A percentile compares a stretch with the other conserved stretches of the same genome.
phyloP scores from a whole-genome alignment of 2,113 vertebrate genomes.

The Puntigrus tetrazona region DNA sequence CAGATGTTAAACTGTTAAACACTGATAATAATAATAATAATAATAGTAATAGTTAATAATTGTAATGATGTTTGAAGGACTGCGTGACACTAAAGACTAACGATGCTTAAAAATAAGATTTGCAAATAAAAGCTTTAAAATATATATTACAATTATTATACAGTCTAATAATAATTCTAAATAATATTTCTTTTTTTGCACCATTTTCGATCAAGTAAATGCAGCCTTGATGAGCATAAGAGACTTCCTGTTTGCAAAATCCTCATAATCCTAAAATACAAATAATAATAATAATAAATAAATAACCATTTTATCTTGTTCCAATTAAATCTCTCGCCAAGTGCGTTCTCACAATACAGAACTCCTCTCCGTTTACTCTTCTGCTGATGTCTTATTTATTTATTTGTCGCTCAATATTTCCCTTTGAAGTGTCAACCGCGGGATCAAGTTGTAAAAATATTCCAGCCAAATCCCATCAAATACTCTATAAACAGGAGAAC shows the following conservation, averaged over 20 bases:
- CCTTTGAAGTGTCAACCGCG: slow-evolving; percentile 39
- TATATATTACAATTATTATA: background rate
- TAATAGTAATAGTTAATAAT: no score
- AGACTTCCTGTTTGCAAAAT: background rate
- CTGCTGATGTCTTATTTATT: slow-evolving; percentile 5
- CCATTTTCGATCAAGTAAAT: background rate
- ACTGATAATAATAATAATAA: background rate
- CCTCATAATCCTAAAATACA: background rate
- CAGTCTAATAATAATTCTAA: background rate
- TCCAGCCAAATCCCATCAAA: background rate
- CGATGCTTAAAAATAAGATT: background rate
- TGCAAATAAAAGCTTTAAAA: background rate
- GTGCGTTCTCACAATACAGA: background rate
- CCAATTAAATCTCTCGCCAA: slow-evolving; percentile 31
- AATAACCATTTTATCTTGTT: background rate
- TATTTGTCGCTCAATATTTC: slow-evolving; percentile 42
- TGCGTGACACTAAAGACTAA: background rate
- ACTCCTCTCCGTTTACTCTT: background rate
- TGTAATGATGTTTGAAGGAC: background rate
- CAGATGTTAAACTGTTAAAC: no score
- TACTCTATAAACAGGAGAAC: slow-evolving; percentile 47
- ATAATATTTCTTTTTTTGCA: background rate
- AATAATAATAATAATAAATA: no score
- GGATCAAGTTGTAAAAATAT: slow-evolving; percentile 16
- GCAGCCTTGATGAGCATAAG: background rate